Conservation (phyloP, 2,113 vertebrate species). For the Taurulus bubalis region DNA sequence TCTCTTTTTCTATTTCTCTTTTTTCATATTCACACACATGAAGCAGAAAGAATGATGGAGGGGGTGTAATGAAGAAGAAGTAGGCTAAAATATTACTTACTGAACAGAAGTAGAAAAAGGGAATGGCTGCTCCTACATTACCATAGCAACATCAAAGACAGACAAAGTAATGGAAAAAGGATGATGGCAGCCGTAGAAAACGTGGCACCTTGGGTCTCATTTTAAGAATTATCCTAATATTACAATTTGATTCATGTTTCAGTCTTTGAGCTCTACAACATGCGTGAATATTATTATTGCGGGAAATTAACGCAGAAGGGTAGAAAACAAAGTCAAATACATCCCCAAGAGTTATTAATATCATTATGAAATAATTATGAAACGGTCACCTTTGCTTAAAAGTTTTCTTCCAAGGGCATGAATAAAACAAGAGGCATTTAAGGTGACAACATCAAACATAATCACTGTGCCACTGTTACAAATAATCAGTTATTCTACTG, state of each 20-base stretch:
- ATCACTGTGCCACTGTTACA: conserved; percentile 35
- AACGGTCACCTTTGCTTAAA: conserved; percentile 24
- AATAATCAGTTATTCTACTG: conserved; percentile 49
- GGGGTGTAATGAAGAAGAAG: conserved; percentile 36
- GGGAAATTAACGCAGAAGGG: conserved; percentile 19
- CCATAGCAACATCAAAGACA: conserved; percentile 11
- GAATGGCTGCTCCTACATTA: neutral
- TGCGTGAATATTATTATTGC: conserved; percentile 19
- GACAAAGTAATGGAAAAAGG: conserved; percentile 32
- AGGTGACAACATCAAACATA: conserved; percentile 9
- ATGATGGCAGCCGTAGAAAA: conserved; percentile 38
- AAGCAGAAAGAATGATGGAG: conserved; percentile 29
- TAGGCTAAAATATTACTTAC: conserved; percentile 25
- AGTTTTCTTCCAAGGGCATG: conserved; percentile 33
- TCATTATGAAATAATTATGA: conserved; percentile 38
- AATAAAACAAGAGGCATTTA: conserved; percentile 59
- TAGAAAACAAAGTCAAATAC: conserved; percentile 30
- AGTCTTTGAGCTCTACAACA: conserved; percentile 12
- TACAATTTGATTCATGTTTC: conserved; percentile 55
- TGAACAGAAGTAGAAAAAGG: conserved; percentile 27
- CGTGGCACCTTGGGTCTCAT: conserved; percentile 49
- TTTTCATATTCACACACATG: neutral
- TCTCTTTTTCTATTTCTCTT: conserved; percentile 2
- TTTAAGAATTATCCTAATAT: conserved; percentile 44
- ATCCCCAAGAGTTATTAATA: conserved; percentile 42